phyloP scores from a whole-genome alignment of 2,888 invertebrate genomes.

The Ophraella communa region DNA sequence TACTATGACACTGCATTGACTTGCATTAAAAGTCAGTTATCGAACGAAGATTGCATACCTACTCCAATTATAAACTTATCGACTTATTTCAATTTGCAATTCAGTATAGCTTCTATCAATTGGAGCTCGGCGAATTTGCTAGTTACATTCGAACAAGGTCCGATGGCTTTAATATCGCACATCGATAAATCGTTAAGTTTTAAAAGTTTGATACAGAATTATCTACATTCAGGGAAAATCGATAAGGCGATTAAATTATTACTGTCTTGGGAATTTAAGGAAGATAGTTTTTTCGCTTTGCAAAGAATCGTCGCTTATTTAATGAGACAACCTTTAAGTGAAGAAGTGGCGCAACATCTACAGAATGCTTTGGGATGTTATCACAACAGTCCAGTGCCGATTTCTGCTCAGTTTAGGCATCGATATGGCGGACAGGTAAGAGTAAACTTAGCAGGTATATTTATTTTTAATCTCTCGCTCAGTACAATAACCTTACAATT shows the following conservation, averaged over 20 bases:
- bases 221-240: slow-evolving; percentile 68
- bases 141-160: slow-evolving; percentile 69
- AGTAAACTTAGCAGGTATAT: too few relatives aligned
- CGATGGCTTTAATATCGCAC: slow-evolving; percentile 59
- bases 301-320: slow-evolving; percentile 75
- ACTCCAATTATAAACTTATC: slow-evolving; percentile 71
- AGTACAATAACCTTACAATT: too few relatives aligned
- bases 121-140: slow-evolving; percentile 60
- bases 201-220: slow-evolving; percentile 59
- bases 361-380: slow-evolving; percentile 84
- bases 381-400: slow-evolving; percentile 72
- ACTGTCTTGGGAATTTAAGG: slow-evolving; percentile 74
- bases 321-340: slow-evolving; percentile 65
- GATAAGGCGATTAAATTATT: slow-evolving; percentile 74
- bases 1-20: slow-evolving; percentile 77
- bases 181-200: slow-evolving; percentile 49
- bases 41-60: slow-evolving; percentile 70
- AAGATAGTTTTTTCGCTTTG: slow-evolving; percentile 75
- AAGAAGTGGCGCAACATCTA: slow-evolving; percentile 69
- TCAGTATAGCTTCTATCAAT: slow-evolving; percentile 51
- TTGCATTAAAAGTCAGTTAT: slow-evolving; percentile 70
- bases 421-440: slow-evolving; percentile 71
- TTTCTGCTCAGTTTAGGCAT: slow-evolving; percentile 72
- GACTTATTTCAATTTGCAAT: slow-evolving; percentile 62
- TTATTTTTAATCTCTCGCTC: too few relatives aligned